Percentiles rank a stretch among this genome's conserved stretches.
Conservation (phyloP, 2,113 vertebrate genomes). For the Elephas maximus region DNA sequence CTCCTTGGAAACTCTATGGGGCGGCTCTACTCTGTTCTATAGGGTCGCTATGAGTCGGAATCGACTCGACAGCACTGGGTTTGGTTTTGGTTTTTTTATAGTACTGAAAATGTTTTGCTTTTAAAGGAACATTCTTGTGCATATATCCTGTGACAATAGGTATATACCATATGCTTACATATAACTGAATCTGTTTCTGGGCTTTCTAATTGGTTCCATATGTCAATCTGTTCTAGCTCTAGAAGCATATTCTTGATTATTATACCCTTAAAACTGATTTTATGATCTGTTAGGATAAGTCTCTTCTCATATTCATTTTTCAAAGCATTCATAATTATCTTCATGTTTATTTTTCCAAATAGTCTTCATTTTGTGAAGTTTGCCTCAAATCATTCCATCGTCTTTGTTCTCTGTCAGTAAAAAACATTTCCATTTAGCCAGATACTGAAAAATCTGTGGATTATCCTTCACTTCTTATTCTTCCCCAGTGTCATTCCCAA, state of each 20-base stretch:
- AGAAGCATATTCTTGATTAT: constrained; percentile 1
- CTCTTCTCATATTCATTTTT: background rate
- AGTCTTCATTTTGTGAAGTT: background rate
- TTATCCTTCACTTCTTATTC: background rate
- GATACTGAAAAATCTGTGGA: background rate
- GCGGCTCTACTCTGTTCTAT: too few species aligned
- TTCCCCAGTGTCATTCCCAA: background rate
- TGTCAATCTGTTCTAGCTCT: background rate
- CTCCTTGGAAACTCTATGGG: too few species aligned
- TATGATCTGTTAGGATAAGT: background rate
- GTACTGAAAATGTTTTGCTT: background rate
- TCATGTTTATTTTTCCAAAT: background rate
- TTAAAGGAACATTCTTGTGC: background rate
- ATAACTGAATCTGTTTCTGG: constrained; percentile 3
- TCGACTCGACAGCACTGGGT: too few species aligned
- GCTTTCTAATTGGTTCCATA: constrained; percentile 37
- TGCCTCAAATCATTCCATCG: background rate
- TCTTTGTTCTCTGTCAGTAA: background rate
- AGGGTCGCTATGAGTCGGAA: too few species aligned
- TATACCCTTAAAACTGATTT: background rate
- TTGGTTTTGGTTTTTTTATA: background rate
- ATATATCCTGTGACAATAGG: background rate
- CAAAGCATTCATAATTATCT: background rate
- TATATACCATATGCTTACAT: background rate
- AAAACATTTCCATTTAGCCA: background rate